phyloP scores from a whole-genome alignment of 2,888 invertebrate genomes.

The Himalopsyche anomala region DNA sequence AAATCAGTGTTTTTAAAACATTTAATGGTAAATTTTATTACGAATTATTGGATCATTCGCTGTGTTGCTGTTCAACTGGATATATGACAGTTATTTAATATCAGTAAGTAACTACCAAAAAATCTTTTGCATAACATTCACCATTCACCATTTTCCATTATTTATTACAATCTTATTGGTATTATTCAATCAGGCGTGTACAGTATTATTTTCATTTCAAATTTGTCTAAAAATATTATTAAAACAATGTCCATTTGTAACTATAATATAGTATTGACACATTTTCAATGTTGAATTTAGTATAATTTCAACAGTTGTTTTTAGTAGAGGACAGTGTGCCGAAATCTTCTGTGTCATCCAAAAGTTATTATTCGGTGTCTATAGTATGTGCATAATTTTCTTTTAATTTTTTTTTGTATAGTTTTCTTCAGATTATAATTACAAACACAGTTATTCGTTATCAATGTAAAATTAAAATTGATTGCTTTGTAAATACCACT shows the following conservation, averaged over 20 bases:
- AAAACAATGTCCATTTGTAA: slow-evolving; percentile 12
- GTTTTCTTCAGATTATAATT: too few species aligned
- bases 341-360: background rate
- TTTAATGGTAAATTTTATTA: too few species aligned
- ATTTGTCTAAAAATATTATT: slow-evolving; percentile 23
- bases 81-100: background rate
- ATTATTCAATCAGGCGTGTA: slow-evolving; percentile 8
- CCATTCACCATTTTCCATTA: slow-evolving; percentile 24
- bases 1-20: too few species aligned
- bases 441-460: too few species aligned
- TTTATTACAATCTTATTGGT: background rate
- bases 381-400: background rate
- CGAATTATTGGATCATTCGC: too few species aligned
- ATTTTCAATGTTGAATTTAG: background rate
- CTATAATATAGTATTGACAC: background rate
- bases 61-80: too few species aligned
- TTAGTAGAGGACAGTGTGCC: background rate
- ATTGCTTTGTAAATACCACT: too few species aligned
- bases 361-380: background rate
- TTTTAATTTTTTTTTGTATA: background rate
- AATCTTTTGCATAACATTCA: background rate
- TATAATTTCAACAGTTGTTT: background rate
- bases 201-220: slow-evolving; percentile 34
- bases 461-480: too few species aligned
- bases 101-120: slow-evolving; percentile 16